Evolutionary conservation across 2,113 vertebrate genomes (phyloP).

Genomic region (Microcebus tavaratra): DNA sequence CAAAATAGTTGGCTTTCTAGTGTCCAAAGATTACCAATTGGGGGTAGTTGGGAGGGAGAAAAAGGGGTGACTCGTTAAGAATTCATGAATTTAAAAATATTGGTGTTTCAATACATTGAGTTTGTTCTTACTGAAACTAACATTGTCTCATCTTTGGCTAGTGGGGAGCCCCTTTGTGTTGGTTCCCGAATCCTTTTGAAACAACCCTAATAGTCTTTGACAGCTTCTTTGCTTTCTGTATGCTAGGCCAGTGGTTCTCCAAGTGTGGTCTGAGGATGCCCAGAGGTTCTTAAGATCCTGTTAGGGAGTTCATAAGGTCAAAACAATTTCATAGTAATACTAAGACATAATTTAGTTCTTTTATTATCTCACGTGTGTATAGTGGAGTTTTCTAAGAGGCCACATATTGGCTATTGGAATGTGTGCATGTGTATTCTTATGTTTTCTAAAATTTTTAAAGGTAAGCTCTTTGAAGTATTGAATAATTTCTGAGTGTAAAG

Average conservation of each 20-base stretch:
- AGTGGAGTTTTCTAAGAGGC: neutral
- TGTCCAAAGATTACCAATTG: neutral
- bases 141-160: neutral
- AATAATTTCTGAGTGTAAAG: neutral
- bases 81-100: neutral
- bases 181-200: neutral
- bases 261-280: neutral
- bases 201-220: neutral
- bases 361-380: neutral
- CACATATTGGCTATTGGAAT: neutral
- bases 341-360: neutral
- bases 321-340: neutral
- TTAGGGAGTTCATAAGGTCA: neutral
- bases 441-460: conserved; percentile 24
- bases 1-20: neutral
- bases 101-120: neutral
- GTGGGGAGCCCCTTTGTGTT: neutral
- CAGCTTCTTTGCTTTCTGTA: neutral
- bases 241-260: neutral
- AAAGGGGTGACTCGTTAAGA: neutral
- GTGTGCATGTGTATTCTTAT: neutral
- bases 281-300: neutral
- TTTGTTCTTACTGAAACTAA: neutral
- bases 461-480: neutral
- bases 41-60: neutral